phyloP scores from a whole-genome alignment of 2,888 invertebrate species.

The Pachymerium ferrugineum region DNA sequence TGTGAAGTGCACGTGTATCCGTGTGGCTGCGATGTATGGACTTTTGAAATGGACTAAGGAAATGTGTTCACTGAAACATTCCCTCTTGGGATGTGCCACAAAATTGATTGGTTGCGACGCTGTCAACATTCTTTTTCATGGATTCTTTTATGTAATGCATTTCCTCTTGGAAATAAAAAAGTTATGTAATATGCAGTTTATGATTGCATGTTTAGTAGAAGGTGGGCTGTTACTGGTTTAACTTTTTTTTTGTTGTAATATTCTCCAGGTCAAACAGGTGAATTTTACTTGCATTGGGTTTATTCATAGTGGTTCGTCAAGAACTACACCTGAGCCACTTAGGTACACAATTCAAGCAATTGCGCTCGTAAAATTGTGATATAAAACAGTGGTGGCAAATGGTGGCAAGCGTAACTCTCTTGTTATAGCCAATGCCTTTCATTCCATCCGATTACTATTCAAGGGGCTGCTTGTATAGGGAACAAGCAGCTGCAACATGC shows the following conservation, averaged over 20 bases:
- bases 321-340: slow-evolving; percentile 17
- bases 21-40: neutral
- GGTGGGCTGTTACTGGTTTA: neutral
- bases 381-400: neutral
- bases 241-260: neutral
- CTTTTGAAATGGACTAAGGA: neutral
- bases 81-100: neutral
- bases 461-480: neutral
- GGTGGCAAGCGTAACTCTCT: neutral
- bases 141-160: too few relatives aligned
- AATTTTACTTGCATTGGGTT: neutral
- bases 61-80: neutral
- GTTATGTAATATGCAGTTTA: neutral
- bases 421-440: slow-evolving; percentile 17
- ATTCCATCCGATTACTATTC: slow-evolving; percentile 3
- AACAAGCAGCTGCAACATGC: neutral
- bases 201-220: too few relatives aligned
- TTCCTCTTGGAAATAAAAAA: too few relatives aligned
- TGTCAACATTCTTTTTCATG: neutral
- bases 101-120: slow-evolving; percentile 18
- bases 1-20: too few relatives aligned
- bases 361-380: slow-evolving; percentile 16
- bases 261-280: neutral
- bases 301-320: slow-evolving; percentile 17
- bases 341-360: neutral